Percentiles rank a stretch among this genome's conserved stretches.
These are phyloP conservation scores for Catostylus mosaicus DNA, from an alignment of 30 jellyfish, hydroid and myxozoan species.

Conservation along the genomic window DNA sequence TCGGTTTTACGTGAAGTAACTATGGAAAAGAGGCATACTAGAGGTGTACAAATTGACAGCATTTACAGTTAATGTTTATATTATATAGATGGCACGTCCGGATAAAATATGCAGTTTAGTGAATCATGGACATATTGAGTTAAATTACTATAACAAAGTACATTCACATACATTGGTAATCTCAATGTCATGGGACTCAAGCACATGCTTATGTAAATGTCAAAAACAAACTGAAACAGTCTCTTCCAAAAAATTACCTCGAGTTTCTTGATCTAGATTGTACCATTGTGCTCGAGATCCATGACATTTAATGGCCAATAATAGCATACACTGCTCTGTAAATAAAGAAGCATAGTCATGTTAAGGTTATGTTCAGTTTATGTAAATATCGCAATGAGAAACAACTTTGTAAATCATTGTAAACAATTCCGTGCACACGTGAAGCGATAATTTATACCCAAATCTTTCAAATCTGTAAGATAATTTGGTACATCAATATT, in stretches of 20 bases:
- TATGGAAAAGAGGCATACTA: background rate
- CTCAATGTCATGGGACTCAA: slow-evolving; percentile 31
- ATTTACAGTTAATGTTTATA: background rate
- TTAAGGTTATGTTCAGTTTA: no score
- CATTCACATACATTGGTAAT: slow-evolving; percentile 18
- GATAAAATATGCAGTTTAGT: background rate
- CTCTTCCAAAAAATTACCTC: no score
- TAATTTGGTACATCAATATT: slow-evolving; percentile 49
- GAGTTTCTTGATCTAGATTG: background rate
- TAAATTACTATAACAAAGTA: slow-evolving; percentile 3
- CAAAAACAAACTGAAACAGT: background rate
- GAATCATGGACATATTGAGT: slow-evolving; percentile 6
- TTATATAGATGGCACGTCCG: background rate
- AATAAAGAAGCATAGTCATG: background rate
- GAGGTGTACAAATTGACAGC: background rate
- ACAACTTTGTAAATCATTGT: slow-evolving; percentile 66
- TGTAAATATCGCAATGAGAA: slow-evolving; percentile 17
- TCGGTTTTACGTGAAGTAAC: background rate
- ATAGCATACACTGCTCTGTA: background rate
- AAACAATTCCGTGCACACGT: slow-evolving; percentile 53
- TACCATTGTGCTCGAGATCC: slow-evolving; percentile 7
- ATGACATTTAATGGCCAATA: slow-evolving; percentile 20
- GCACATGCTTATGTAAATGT: background rate
- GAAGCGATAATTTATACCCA: slow-evolving; percentile 59
- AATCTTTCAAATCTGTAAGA: slow-evolving; percentile 31